Evolutionary conservation across 2,888 invertebrate genomes (phyloP), one percentile per base, ranked within the genome.

Genomic region (Macrostomum cliftonense): DNA sequence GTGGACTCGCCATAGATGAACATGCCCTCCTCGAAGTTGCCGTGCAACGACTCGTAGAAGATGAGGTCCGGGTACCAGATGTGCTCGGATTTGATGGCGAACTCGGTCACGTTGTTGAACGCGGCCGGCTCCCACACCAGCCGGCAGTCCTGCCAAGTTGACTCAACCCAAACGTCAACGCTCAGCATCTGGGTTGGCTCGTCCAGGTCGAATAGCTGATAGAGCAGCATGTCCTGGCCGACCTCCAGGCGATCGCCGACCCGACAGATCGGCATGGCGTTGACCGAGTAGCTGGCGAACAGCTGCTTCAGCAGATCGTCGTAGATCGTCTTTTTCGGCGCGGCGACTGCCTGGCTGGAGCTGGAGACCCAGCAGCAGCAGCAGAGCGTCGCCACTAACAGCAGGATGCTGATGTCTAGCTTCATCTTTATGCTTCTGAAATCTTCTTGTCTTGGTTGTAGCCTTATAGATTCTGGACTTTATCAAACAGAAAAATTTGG

Each of bases 1-100:
- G 36, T 42, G 13, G 48, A 47, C n/a, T 42, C 42, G 7, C 20
- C 43, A 21, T 46, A 47, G 13, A 47, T 46, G 46, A 47, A 47
- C 46, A 47, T n/a, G 13, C 48, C 48, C 28, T 47, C 48, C 21
- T 47, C 48, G 47, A 44, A 47, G 44, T 47, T 47, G 45, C 48
- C 48, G 42, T 47, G 48, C 49, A 47, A 37, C n/a, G 43, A 40
- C 44, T 47, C 45, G 44, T 47, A 47, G 42, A 47, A 36, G 44
- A 47, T 19, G 14, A 47, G 44, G 13, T 47, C 48, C 2, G 48
- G 48, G 42, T 43, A 43, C 48, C 48, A 47, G 44, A 47, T 47
- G 5, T 47, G 21, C 11, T 39, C 28, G 12, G 48, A 43, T 17
- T 17, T 17, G 19, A 46, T 36, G 36, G 28, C 28, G 45, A 47